Evolutionary conservation across 2,888 invertebrate genomes (phyloP).

Genomic region (Perizoma flavofasciatum): DNA sequence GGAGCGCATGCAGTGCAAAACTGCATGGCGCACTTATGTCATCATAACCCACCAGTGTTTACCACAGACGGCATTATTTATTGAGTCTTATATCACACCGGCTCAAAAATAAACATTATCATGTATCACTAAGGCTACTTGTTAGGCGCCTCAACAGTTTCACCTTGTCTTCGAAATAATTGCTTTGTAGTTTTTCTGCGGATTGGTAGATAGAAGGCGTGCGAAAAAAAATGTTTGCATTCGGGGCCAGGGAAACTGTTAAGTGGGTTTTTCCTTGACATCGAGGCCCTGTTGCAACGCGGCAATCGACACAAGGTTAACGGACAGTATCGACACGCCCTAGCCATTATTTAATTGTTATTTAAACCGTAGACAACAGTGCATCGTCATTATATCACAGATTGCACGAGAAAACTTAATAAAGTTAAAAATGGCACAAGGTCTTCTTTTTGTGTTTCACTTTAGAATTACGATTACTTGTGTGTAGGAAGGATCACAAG

Average conservation of each 20-base stretch:
- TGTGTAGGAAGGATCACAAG: constrained; percentile 17
- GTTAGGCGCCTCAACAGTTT: constrained; percentile 27
- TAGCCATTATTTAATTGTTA: constrained; percentile 81
- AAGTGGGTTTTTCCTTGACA: constrained; percentile 83
- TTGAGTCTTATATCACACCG: constrained; percentile 56
- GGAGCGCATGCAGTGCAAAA: constrained; percentile 42
- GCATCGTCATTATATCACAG: constrained; percentile 53
- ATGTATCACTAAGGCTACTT: constrained; percentile 19
- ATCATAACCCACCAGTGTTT: constrained; percentile 58
- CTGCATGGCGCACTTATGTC: constrained; percentile 62
- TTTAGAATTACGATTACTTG: too few species aligned
- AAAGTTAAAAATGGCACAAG: constrained; percentile 39
- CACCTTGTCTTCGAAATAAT: constrained; percentile 27
- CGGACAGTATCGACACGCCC: constrained; percentile 72
- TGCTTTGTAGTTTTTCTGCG: constrained; percentile 31
- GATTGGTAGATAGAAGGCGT: constrained; percentile 43
- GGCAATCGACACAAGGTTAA: constrained; percentile 78
- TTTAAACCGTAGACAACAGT: constrained; percentile 72
- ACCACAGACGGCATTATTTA: constrained; percentile 49
- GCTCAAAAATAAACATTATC: constrained; percentile 39
- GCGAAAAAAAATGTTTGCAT: constrained; percentile 54
- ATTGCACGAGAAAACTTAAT: constrained; percentile 47
- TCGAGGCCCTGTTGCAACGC: constrained; percentile 79
- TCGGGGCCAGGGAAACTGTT: constrained; percentile 80
- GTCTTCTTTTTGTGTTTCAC: neutral